Percentiles rank a stretch among this genome's conserved stretches.
phyloP scores from a whole-genome alignment of 2,888 invertebrate genomes.

The Spilosoma lubricipeda region DNA sequence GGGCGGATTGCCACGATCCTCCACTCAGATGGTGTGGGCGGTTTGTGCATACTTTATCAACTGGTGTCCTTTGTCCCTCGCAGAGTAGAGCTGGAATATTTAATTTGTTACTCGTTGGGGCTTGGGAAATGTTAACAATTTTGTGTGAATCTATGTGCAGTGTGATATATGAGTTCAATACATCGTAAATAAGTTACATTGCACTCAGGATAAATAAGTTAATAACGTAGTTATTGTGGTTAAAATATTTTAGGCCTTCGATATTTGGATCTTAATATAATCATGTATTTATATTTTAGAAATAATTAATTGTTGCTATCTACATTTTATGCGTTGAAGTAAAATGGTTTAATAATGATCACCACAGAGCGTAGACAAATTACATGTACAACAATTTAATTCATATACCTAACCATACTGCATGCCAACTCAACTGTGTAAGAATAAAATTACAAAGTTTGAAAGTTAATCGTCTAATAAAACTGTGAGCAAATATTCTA shows the following conservation, averaged over 20 bases:
- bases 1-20: slow-evolving; percentile 70
- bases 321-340: too few relatives aligned
- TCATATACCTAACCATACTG: not conserved
- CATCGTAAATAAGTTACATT: not conserved
- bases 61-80: slow-evolving; percentile 65
- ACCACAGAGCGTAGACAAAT: too few relatives aligned
- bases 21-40: slow-evolving; percentile 78
- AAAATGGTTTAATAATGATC: too few relatives aligned
- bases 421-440: not conserved
- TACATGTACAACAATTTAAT: not conserved
- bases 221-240: too few relatives aligned
- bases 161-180: not conserved
- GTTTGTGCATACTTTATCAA: slow-evolving; percentile 79
- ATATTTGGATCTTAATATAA: too few relatives aligned
- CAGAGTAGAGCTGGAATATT: slow-evolving; percentile 23
- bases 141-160: not conserved
- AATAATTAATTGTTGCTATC: too few relatives aligned
- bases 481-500: slow-evolving; percentile 63
- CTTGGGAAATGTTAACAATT: slow-evolving; percentile 2
- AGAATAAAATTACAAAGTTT: slow-evolving; percentile 21
- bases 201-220: not conserved
- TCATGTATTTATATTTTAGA: too few relatives aligned
- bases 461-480: slow-evolving; percentile 61
- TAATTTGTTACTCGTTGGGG: slow-evolving; percentile 12
- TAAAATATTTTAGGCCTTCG: too few relatives aligned